A percentile compares a stretch with the other conserved stretches of the same genome.
phyloP scores from a whole-genome alignment of 2,797 vertebrate species.

The Melanotaenia maccullochi region DNA sequence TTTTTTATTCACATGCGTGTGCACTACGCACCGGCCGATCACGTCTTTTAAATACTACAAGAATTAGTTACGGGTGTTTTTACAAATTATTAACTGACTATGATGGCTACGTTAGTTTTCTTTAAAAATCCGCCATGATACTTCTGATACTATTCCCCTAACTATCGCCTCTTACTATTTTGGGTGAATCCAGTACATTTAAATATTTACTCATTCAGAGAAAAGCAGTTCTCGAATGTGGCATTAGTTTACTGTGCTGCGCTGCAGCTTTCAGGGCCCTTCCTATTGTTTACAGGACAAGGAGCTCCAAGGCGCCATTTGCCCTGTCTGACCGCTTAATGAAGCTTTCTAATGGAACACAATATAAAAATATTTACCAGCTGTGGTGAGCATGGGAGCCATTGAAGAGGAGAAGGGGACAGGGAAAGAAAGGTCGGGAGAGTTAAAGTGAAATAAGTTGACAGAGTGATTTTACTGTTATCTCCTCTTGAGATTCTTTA shows the following conservation, averaged over 20 bases:
- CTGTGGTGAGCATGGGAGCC: slow-evolving; percentile 67
- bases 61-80: background rate
- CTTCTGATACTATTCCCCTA: slow-evolving; percentile 21
- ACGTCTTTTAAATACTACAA: background rate
- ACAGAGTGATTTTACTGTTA: slow-evolving; percentile 54
- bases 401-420: slow-evolving; percentile 35
- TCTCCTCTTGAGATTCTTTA: slow-evolving; percentile 45
- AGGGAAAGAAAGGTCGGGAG: slow-evolving; percentile 18
- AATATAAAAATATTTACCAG: slow-evolving; percentile 85
- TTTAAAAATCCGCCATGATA: slow-evolving; percentile 22
- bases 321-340: slow-evolving; percentile 78
- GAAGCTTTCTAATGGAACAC: slow-evolving; percentile 83
- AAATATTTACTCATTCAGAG: slow-evolving; percentile 81
- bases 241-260: slow-evolving; percentile 71
- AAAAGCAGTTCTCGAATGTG: slow-evolving; percentile 69
- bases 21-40: background rate
- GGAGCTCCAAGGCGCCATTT: slow-evolving; percentile 81
- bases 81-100: slow-evolving; percentile 1
- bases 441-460: slow-evolving; percentile 49
- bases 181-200: slow-evolving; percentile 70
- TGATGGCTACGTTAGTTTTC: background rate
- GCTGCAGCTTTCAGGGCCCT: slow-evolving; percentile 76
- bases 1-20: background rate
- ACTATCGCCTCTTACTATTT: slow-evolving; percentile 44
- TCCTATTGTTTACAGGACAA: slow-evolving; percentile 83